A percentile compares a stretch with the other conserved stretches of the same genome.
Evolutionary conservation across 2,888 invertebrate genomes (phyloP).

Genomic region (Julus scandinavius): DNA sequence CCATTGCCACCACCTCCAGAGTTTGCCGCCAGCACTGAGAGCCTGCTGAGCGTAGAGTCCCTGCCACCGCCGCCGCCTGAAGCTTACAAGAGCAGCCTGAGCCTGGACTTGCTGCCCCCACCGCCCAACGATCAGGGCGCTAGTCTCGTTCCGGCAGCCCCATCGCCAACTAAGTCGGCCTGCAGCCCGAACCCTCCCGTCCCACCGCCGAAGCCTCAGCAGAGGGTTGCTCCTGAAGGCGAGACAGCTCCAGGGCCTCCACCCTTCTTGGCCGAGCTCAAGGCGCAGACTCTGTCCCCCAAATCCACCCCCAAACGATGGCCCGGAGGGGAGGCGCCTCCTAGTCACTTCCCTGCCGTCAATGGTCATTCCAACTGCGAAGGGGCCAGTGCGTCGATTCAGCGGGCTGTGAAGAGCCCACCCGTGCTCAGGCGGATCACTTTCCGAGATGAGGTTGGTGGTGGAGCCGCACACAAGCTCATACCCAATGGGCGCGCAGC

Average conservation of each 20-base stretch:
- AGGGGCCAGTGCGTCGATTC: not conserved
- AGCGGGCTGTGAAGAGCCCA: conserved; percentile 45
- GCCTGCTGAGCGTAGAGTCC: conserved; percentile 57
- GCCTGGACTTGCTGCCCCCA: conserved; percentile 60
- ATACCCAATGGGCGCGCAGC: conserved; percentile 57
- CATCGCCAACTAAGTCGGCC: conserved; percentile 56
- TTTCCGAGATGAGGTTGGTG: conserved; percentile 58
- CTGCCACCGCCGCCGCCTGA: conserved; percentile 64
- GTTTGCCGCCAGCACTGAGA: conserved; percentile 68
- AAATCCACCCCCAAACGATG: conserved; percentile 37
- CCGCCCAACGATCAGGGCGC: conserved; percentile 53
- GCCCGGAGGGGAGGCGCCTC: not conserved
- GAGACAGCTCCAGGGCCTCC: conserved; percentile 74
- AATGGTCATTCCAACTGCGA: conserved; percentile 45
- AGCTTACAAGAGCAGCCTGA: conserved; percentile 60
- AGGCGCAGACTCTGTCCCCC: conserved; percentile 57
- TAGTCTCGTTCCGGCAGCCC: conserved; percentile 54
- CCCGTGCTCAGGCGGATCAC: conserved; percentile 53
- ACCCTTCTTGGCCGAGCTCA: conserved; percentile 60
- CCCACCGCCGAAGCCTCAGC: conserved; percentile 57
- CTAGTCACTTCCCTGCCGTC: conserved; percentile 30
- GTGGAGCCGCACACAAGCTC: conserved; percentile 58
- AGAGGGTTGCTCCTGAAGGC: conserved; percentile 77
- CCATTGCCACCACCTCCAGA: conserved; percentile 80
- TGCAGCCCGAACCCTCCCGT: conserved; percentile 58